Evolutionary conservation across 2,113 vertebrate genomes (phyloP).

Genomic region (Macroglossus sobrinus): DNA sequence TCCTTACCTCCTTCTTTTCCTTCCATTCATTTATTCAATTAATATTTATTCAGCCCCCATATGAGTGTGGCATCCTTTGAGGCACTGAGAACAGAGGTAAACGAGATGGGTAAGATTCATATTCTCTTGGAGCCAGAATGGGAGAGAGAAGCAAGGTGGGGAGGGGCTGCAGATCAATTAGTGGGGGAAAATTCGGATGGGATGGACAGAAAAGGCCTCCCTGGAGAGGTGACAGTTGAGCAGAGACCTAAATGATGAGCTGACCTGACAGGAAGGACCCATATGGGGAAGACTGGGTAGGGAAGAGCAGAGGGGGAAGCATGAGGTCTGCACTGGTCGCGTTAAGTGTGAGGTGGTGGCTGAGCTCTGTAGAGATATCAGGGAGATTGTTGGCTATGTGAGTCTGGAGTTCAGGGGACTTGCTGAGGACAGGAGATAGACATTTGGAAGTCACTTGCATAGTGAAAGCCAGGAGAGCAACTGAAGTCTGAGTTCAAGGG

Average conservation of each 20-base stretch:
- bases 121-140: neutral
- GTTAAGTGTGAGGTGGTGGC: fast-evolving
- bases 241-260: neutral
- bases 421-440: neutral
- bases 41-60: neutral
- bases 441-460: neutral
- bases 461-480: neutral
- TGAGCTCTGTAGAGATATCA: neutral
- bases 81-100: neutral
- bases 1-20: neutral
- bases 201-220: neutral
- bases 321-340: neutral
- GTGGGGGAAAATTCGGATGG: neutral
- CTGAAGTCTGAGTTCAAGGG: neutral
- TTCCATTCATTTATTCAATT: neutral
- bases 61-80: neutral
- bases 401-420: neutral
- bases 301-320: neutral
- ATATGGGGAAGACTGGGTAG: fast-evolving
- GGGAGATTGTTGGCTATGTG: fast-evolving
- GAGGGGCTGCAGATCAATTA: neutral
- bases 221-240: neutral
- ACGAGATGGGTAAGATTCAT: neutral
- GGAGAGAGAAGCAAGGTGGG: neutral
- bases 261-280: neutral